These are phyloP conservation scores for Pandemis cinnamomeana DNA, from an alignment of 2,888 invertebrate genomes.

Conservation along the genomic window DNA sequence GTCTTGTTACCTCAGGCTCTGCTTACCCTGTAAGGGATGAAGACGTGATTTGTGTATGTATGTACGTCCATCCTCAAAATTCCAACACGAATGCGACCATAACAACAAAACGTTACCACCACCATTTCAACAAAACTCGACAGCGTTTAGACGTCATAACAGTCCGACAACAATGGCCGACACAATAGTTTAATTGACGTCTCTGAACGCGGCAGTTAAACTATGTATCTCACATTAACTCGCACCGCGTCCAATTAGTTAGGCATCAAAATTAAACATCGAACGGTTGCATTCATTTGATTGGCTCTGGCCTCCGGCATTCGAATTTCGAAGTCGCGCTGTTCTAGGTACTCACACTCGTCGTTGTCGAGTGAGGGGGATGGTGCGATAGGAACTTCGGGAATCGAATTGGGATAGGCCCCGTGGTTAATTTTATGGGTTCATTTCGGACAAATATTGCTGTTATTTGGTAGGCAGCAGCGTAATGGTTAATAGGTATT, in stretches of 20 bases:
- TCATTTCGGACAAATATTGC: slow-evolving; percentile 55
- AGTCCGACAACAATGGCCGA: neutral
- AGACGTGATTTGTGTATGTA: no score
- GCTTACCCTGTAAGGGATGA: no score
- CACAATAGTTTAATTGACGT: neutral
- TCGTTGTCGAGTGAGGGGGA: no score
- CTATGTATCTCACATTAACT: neutral
- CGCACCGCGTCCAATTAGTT: slow-evolving; percentile 6
- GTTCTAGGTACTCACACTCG: no score
- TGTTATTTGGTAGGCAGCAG: slow-evolving; percentile 52
- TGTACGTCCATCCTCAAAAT: neutral
- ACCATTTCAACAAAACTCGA: neutral
- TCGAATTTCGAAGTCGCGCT: no score
- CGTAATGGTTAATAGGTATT: slow-evolving; percentile 20
- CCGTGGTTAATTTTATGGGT: slow-evolving; percentile 55
- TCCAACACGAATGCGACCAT: neutral
- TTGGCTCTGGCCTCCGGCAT: slow-evolving; percentile 45
- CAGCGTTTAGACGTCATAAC: neutral
- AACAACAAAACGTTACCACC: neutral
- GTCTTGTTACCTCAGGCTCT: no score
- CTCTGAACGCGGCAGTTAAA: no score
- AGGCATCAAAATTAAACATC: slow-evolving; percentile 28
- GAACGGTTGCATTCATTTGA: slow-evolving; percentile 50
- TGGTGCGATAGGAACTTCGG: no score
- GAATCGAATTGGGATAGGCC: no score